Evolutionary conservation across 2,797 vertebrate species (phyloP).

Genomic region (Champsocephalus gunnari): DNA sequence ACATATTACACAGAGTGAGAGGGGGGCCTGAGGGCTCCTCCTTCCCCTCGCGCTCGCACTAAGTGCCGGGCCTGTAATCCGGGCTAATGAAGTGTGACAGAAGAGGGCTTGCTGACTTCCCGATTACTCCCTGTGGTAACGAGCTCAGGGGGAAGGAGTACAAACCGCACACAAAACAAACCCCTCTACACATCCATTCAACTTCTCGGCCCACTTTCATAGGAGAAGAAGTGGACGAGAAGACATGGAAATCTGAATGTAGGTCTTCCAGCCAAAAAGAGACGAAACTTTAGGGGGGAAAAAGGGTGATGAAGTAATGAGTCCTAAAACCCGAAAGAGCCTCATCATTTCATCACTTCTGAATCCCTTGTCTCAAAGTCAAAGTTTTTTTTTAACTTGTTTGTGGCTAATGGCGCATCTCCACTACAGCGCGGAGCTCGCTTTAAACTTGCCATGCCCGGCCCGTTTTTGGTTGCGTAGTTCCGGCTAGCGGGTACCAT

Average conservation of each 20-base stretch:
- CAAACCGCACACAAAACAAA: slow-evolving; percentile 15
- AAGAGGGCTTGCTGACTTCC: slow-evolving; percentile 61
- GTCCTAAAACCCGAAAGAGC: too few species aligned
- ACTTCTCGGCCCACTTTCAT: slow-evolving; percentile 27
- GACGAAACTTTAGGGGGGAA: not conserved
- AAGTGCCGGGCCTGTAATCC: slow-evolving; percentile 55
- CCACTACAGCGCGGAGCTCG: too few species aligned
- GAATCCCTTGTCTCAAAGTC: too few species aligned
- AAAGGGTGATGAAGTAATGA: too few species aligned
- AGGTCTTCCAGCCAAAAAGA: not conserved
- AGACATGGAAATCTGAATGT: not conserved
- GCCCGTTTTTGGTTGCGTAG: too few species aligned
- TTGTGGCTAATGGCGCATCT: too few species aligned
- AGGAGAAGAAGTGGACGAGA: slow-evolving; percentile 14
- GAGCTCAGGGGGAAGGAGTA: slow-evolving; percentile 58
- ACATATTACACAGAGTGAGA: not conserved
- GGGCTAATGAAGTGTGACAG: slow-evolving; percentile 62
- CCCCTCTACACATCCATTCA: slow-evolving; percentile 5
- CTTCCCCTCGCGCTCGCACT: not conserved
- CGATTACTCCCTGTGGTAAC: slow-evolving; percentile 63
- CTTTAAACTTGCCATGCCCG: too few species aligned
- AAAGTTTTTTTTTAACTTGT: too few species aligned
- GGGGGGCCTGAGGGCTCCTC: not conserved
- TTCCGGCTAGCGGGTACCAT: too few species aligned
- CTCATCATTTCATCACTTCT: too few species aligned